These are phyloP conservation scores for Mellivora capensis DNA, from an alignment of 2,113 vertebrate species.

Conservation along the genomic window DNA sequence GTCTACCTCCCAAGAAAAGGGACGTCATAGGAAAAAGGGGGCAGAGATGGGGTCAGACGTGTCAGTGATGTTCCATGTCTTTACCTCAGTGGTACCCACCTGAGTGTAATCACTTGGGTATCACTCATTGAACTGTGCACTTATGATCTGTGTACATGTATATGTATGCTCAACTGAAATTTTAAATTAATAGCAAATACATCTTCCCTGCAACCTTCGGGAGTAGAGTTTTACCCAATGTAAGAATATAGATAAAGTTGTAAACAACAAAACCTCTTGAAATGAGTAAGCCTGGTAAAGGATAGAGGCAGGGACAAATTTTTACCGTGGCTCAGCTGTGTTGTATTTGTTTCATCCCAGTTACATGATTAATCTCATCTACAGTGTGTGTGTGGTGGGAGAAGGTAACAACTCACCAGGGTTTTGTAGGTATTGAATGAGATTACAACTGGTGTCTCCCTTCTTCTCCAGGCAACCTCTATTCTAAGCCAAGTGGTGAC, in stretches of 20 bases:
- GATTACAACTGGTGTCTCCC: rapidly evolving
- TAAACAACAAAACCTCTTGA: not conserved
- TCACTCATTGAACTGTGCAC: not conserved
- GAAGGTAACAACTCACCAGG: rapidly evolving
- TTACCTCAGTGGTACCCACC: rapidly evolving
- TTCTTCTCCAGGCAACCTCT: no score
- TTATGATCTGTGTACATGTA: not conserved
- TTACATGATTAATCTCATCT: rapidly evolving
- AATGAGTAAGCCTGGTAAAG: rapidly evolving
- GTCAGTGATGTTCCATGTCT: rapidly evolving
- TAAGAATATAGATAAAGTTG: not conserved
- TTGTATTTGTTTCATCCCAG: rapidly evolving
- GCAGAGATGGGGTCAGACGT: rapidly evolving
- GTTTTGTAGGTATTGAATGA: not conserved
- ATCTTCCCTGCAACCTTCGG: not conserved
- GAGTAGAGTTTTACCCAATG: no score
- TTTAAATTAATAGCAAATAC: not conserved
- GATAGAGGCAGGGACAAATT: rapidly evolving
- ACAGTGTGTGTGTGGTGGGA: no score
- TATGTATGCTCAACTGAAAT: not conserved
- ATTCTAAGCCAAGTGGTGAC: not conserved
- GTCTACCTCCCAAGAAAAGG: not conserved
- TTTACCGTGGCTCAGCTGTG: rapidly evolving
- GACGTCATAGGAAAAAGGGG: rapidly evolving
- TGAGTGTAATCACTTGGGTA: not conserved